A percentile compares a stretch with the other conserved stretches of the same genome.
Conservation (phyloP, 2,113 vertebrate genomes). For the Poicephalus gulielmi region DNA sequence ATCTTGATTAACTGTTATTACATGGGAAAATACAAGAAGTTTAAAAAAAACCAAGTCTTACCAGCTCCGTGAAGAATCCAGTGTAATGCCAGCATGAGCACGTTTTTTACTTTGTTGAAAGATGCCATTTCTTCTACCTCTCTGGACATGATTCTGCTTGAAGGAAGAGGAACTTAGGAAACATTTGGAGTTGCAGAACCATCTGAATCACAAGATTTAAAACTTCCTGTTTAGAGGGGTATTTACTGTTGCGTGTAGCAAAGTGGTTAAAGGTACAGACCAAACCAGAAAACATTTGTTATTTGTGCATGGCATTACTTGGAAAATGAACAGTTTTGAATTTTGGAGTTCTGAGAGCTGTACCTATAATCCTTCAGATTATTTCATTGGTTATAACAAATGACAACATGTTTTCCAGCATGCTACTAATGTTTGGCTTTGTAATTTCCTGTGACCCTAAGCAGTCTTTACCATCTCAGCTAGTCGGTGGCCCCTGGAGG, state of each 20-base stretch:
- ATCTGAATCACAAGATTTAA: slow-evolving; percentile 4
- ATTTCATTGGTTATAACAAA: neutral
- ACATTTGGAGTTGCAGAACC: neutral
- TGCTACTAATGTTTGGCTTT: neutral
- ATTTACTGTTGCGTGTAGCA: neutral
- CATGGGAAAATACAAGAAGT: neutral
- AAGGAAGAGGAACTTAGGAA: slow-evolving; percentile 70
- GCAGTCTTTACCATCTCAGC: neutral
- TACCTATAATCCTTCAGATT: neutral
- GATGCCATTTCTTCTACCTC: slow-evolving; percentile 54
- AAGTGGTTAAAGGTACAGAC: slow-evolving; percentile 25
- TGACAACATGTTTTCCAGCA: neutral
- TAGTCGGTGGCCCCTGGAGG: neutral
- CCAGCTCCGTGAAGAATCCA: slow-evolving; percentile 59
- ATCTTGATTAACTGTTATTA: neutral
- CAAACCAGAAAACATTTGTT: neutral
- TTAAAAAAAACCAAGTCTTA: slow-evolving; percentile 43
- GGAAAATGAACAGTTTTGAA: neutral
- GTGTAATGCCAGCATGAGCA: slow-evolving; percentile 26
- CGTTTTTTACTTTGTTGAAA: neutral
- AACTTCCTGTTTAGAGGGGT: slow-evolving; percentile 59
- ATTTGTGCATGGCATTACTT: neutral
- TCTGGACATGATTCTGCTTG: neutral
- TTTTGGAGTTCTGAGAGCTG: neutral
- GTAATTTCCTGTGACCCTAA: neutral